phyloP scores from a whole-genome alignment of 2,888 invertebrate species.

The Rhagium mordax region DNA sequence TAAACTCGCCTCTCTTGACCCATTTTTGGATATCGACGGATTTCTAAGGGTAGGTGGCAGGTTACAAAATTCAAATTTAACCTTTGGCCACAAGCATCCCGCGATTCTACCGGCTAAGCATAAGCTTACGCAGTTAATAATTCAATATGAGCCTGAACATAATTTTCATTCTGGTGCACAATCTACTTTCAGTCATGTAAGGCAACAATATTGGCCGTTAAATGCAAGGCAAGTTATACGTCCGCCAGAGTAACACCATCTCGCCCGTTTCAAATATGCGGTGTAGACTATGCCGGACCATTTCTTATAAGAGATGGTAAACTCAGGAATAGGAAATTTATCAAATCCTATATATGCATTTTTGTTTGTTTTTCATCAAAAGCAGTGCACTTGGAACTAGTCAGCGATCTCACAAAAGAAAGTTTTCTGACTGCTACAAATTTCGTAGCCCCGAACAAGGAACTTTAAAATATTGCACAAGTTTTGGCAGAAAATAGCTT shows the following conservation, averaged over 20 bases:
- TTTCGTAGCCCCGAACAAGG: neutral
- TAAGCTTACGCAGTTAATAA: neutral
- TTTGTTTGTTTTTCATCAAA: conserved; percentile 36
- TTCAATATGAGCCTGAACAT: neutral
- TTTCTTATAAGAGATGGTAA: conserved; percentile 35
- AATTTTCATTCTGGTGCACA: neutral
- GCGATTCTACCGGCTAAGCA: conserved; percentile 31
- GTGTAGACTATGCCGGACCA: conserved; percentile 36
- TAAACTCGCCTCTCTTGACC: conserved; percentile 27
- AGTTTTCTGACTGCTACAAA: conserved; percentile 21
- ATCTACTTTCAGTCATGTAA: neutral
- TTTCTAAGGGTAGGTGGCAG: conserved; percentile 37
- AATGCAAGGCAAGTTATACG: neutral
- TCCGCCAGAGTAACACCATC: neutral
- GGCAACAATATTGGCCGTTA: conserved; percentile 6
- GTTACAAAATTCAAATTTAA: conserved; percentile 20
- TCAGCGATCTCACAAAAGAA: conserved; percentile 31
- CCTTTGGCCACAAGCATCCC: conserved; percentile 25
- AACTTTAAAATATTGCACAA: too few relatives aligned
- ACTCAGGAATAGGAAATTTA: conserved; percentile 10
- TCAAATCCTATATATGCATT: conserved; percentile 32
- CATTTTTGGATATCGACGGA: conserved; percentile 26
- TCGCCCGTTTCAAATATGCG: neutral
- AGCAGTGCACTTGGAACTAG: conserved; percentile 27
- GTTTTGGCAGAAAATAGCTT: too few relatives aligned